A percentile compares a stretch with the other conserved stretches of the same genome.
Evolutionary conservation across 92 coral and sea anemone species (phyloP).

Genomic region (Actinostola sp.): DNA sequence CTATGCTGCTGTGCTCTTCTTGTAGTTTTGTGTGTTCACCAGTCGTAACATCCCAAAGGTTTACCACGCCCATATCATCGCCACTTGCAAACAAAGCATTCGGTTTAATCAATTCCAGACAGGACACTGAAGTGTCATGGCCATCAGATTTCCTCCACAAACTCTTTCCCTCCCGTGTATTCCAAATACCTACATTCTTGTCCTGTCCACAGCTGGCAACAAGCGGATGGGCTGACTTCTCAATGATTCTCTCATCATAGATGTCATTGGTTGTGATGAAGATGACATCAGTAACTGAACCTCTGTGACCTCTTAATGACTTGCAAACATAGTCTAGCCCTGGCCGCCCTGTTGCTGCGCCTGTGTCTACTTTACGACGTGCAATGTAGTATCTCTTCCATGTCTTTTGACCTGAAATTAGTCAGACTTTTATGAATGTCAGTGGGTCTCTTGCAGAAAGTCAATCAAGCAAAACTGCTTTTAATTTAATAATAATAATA

Average conservation of each 20-base stretch:
- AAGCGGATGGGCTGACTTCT: constrained; percentile 61
- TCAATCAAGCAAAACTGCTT: no score
- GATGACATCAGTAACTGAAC: constrained; percentile 61
- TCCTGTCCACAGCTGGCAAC: constrained; percentile 77
- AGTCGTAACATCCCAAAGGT: constrained; percentile 66
- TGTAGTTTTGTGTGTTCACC: constrained; percentile 52
- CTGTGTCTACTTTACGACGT: constrained; percentile 71
- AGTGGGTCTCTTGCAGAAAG: no score
- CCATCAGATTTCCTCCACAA: constrained; percentile 61
- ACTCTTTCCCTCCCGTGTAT: constrained; percentile 64
- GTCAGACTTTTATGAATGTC: neutral
- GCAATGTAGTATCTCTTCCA: constrained; percentile 76
- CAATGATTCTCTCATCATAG: constrained; percentile 70
- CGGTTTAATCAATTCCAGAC: constrained; percentile 55
- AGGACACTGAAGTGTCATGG: constrained; percentile 64
- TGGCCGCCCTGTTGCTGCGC: constrained; percentile 75
- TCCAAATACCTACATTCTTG: constrained; percentile 73
- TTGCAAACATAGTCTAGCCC: constrained; percentile 77
- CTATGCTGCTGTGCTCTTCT: constrained; percentile 66
- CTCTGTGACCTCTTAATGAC: constrained; percentile 76
- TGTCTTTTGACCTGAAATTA: constrained; percentile 66
- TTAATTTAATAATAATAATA: no score
- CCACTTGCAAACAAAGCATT: constrained; percentile 72
- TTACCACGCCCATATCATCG: constrained; percentile 65
- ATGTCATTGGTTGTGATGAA: constrained; percentile 69